Base-by-base conservation (phyloP, 2,888 invertebrate genomes). In the Carterocephalus palaemon region DNA sequence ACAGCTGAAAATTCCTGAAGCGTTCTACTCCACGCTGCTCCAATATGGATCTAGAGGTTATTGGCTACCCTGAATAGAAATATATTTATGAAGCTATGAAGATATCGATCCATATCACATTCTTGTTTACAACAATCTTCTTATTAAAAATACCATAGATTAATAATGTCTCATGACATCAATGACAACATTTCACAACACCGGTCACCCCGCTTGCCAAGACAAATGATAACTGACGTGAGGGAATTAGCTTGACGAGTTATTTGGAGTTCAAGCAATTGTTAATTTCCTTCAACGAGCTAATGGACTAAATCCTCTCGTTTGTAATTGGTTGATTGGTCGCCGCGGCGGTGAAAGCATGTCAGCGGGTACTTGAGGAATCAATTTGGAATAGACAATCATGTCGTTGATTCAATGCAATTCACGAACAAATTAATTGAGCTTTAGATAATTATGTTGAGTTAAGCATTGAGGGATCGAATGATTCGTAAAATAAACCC, bases 241-340 rank as follows among this genome's bases (percentile, higher is more conserved):
- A 67, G 68, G 54, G 70, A 72, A 78, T 81, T 79, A 73, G 76
- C 70, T 76, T 72, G 81, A 79, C 79, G 75, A 79, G 77, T 78
- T 80, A 84, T 84, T 83, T 81, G 69, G 75, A 75, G 79, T 73
- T 67, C 65, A 71, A 75, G 81, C 83, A 84, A 85, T 84, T 84
- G 84, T 85, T 84, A 85, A 85, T 85, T 85, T 83, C 84, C 84
- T 84, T 67, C 82, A 76, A 78, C 81, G 77, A 76, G 65, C 79
- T 84, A 85, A 84, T 84, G 78, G 85, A 60, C 70, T 73, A 79
- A 85, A 84, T 85, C 84, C 84, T 83, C 83, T 72, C 64, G 70
- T 53, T 53, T 53, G 54, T 54, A 55, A 56, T 60, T 54, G 59
- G 59, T 60, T 59, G 60, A 60, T 57, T 59, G 60, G 46, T 20